Percentiles rank a stretch among this genome's conserved stretches.
Evolutionary conservation across 2,797 vertebrate species (phyloP).

Genomic region (Silurus lanzhouensis): DNA sequence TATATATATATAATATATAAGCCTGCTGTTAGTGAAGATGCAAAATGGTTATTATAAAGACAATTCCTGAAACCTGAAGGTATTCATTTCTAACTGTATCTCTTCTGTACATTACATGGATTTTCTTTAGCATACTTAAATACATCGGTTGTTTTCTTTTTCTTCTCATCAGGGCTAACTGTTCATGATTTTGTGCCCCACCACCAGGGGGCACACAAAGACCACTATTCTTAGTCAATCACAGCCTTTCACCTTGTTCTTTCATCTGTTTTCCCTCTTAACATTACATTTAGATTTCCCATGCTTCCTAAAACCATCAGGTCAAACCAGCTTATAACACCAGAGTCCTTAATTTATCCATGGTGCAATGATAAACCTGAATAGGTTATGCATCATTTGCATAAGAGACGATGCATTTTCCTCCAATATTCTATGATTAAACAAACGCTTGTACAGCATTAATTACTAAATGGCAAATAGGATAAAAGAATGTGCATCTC

Average conservation of each 20-base stretch:
- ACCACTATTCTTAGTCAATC: conserved; percentile 8
- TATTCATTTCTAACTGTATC: no score
- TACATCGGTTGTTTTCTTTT: not conserved
- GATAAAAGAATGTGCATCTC: no score
- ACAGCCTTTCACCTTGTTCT: conserved; percentile 40
- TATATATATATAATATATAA: not conserved
- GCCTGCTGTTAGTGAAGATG: not conserved
- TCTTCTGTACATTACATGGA: no score
- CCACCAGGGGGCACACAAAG: conserved; percentile 68
- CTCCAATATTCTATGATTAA: no score
- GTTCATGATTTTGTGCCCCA: not conserved
- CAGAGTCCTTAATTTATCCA: not conserved
- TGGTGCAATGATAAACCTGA: not conserved
- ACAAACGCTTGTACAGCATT: no score
- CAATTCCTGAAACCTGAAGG: not conserved
- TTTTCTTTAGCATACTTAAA: not conserved
- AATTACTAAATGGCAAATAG: no score
- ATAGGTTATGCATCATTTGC: no score
- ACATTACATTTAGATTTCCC: not conserved
- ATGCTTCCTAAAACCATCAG: conserved; percentile 17
- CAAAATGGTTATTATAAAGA: not conserved
- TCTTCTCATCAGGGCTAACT: not conserved
- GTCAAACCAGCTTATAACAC: not conserved
- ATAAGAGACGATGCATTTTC: no score
- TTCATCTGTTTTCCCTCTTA: no score